Percentiles rank a stretch among this genome's conserved stretches.
phyloP scores from a whole-genome alignment of 2,888 invertebrate species.

The Cactoblastis cactorum region DNA sequence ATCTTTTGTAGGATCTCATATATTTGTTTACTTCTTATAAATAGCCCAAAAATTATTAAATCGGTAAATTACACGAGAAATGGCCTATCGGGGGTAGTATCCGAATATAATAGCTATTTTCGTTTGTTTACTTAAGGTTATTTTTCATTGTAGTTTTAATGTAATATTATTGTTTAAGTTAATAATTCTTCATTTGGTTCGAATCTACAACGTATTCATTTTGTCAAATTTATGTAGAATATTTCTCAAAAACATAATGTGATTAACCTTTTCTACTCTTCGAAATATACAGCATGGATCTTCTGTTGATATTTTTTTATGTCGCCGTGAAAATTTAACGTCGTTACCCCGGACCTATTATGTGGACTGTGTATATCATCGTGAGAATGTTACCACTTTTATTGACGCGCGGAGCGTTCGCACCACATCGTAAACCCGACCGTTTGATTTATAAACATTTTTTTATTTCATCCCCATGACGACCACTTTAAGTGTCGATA shows the following conservation, averaged over 20 bases:
- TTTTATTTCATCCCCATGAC: constrained; percentile 1
- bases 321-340: constrained; percentile 18
- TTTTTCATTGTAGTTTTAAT: too few relatives aligned
- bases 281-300: neutral
- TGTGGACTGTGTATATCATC: constrained; percentile 19
- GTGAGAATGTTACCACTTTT: constrained; percentile 25
- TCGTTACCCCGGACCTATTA: constrained; percentile 17
- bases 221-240: too few relatives aligned
- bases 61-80: constrained; percentile 4
- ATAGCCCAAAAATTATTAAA: neutral
- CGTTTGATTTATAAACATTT: constrained; percentile 17
- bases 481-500: constrained; percentile 1
- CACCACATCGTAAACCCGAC: constrained; percentile 35
- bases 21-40: too few relatives aligned
- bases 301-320: neutral
- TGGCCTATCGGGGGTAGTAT: neutral
- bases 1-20: too few relatives aligned
- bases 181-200: too few relatives aligned
- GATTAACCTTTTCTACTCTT: too few relatives aligned
- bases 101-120: too few relatives aligned
- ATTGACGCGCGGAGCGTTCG: constrained; percentile 35
- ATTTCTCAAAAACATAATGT: too few relatives aligned
- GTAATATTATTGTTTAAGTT: too few relatives aligned
- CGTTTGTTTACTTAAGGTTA: too few relatives aligned
- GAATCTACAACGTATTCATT: too few relatives aligned